A percentile compares a stretch with the other conserved stretches of the same genome.
Evolutionary conservation across 2,888 invertebrate genomes (phyloP).

Genomic region (Aleiodes testaceus): DNA sequence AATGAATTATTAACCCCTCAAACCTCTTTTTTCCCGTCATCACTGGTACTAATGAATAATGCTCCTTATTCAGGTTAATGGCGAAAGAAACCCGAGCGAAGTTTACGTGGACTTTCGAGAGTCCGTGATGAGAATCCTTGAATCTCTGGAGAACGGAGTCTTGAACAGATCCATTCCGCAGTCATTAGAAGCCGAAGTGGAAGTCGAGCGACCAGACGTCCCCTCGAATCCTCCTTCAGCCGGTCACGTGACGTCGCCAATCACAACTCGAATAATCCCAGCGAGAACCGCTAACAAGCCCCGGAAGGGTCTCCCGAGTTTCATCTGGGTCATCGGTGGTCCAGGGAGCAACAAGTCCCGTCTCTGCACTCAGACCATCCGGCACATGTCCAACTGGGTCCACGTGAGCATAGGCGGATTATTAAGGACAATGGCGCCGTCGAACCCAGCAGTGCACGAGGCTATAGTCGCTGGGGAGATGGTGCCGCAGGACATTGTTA

Average conservation of each 20-base stretch:
- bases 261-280: conserved; percentile 51
- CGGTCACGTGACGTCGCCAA: conserved; percentile 52
- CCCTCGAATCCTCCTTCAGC: conserved; percentile 49
- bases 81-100: conserved; percentile 89
- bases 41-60: no score
- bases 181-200: conserved; percentile 67
- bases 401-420: conserved; percentile 87
- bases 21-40: no score
- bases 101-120: conserved; percentile 90
- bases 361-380: conserved; percentile 83
- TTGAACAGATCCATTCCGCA: conserved; percentile 47
- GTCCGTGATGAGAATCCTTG: conserved; percentile 84
- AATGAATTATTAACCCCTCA: not conserved
- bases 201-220: conserved; percentile 62
- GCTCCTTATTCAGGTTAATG: conserved; percentile 81
- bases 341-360: conserved; percentile 93
- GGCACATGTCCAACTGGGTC: conserved; percentile 82
- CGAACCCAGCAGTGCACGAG: conserved; percentile 79
- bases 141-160: conserved; percentile 66
- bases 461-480: conserved; percentile 87
- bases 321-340: conserved; percentile 79
- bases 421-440: conserved; percentile 83
- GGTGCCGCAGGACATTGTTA: conserved; percentile 85
- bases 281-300: conserved; percentile 63
- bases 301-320: conserved; percentile 69